phyloP scores from a whole-genome alignment of 2,113 vertebrate species.

The Solea solea region DNA sequence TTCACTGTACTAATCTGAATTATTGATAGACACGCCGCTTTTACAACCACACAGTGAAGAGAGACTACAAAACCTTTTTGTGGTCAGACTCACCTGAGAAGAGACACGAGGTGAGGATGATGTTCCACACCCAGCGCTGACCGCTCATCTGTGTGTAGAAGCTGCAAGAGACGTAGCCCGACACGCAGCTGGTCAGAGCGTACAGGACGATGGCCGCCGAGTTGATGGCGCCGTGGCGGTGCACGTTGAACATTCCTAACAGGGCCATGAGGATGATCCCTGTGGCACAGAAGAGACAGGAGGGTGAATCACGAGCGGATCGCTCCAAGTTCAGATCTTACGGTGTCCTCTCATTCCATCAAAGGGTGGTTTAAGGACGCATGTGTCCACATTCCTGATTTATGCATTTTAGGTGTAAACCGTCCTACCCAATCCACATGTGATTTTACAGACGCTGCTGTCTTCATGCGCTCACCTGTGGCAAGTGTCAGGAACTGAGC shows the following conservation, averaged over 20 bases:
- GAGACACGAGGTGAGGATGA: conserved; percentile 90
- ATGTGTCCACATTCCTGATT: no score
- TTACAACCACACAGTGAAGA: no score
- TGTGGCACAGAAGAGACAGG: conserved; percentile 33
- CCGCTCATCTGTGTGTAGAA: conserved; percentile 93
- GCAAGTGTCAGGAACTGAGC: conserved; percentile 92
- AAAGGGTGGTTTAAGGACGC: no score
- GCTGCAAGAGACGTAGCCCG: conserved; percentile 90
- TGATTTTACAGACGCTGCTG: not conserved
- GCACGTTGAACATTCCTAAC: conserved; percentile 91
- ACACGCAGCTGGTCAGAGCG: conserved; percentile 91
- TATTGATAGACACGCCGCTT: no score
- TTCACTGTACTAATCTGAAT: no score
- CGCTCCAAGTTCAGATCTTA: no score
- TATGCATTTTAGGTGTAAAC: no score
- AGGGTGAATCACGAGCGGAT: not conserved
- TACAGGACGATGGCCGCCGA: conserved; percentile 90
- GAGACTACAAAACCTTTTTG: not conserved
- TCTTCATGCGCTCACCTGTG: conserved; percentile 80
- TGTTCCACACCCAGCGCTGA: conserved; percentile 94
- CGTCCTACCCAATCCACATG: no score
- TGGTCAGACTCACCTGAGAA: conserved; percentile 85
- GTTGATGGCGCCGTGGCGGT: conserved; percentile 92
- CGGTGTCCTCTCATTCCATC: no score
- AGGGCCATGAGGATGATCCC: conserved; percentile 92